phyloP scores from a whole-genome alignment of 2,113 vertebrate species.

The Lichenostomus cassidix region DNA sequence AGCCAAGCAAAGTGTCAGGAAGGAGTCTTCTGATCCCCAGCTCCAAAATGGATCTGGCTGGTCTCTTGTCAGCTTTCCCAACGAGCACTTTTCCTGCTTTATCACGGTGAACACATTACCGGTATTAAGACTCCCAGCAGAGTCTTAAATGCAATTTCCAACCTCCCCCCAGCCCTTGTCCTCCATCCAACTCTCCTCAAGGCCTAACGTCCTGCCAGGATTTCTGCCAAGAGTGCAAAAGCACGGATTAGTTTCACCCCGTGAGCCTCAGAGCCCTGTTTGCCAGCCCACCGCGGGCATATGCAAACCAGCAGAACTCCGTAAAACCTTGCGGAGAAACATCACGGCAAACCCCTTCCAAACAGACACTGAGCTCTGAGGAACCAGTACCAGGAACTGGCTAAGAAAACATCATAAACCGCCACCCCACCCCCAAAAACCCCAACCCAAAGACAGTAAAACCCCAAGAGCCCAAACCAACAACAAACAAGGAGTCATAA shows the following conservation, averaged over 20 bases:
- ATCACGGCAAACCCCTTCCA: neutral
- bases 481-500: neutral
- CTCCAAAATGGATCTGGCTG: neutral
- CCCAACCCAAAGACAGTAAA: neutral
- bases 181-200: neutral
- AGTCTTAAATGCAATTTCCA: slow-evolving; percentile 2
- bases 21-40: neutral
- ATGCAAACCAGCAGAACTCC: neutral
- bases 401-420: neutral
- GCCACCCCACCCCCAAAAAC: neutral
- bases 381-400: neutral
- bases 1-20: neutral
- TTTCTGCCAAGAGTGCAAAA: slow-evolving; percentile 25
- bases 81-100: neutral
- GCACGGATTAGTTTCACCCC: neutral
- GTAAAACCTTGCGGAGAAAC: neutral
- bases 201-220: neutral
- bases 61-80: slow-evolving; percentile 17
- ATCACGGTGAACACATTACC: neutral
- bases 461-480: neutral
- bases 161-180: neutral
- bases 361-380: neutral
- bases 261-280: neutral
- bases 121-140: neutral
- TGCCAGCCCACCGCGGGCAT: neutral